These are phyloP conservation scores for Pipistrellus pygmaeus DNA, from an alignment of 2,797 vertebrate genomes.

Conservation along the genomic window DNA sequence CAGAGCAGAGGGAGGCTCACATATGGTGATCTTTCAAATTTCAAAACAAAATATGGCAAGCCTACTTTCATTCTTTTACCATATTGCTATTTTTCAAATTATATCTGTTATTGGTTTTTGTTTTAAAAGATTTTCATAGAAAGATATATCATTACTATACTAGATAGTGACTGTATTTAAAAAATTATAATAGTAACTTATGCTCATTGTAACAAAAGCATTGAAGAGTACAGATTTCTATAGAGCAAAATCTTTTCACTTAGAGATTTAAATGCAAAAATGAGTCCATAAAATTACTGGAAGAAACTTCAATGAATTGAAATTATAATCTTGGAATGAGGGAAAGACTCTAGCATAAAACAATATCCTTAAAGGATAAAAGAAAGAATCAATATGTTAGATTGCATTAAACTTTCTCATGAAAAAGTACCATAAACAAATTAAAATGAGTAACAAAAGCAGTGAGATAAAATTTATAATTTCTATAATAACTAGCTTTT, in stretches of 20 bases:
- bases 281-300: neutral
- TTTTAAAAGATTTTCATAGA: slow-evolving; percentile 71
- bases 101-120: slow-evolving; percentile 57
- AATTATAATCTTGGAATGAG: slow-evolving; percentile 21
- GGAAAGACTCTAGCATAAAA: slow-evolving; percentile 10
- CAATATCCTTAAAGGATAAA: neutral
- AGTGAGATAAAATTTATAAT: neutral
- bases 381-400: neutral
- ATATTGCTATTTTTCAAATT: slow-evolving; percentile 61
- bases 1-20: slow-evolving; percentile 20
- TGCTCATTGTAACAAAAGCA: slow-evolving; percentile 44
- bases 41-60: slow-evolving; percentile 59
- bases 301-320: slow-evolving; percentile 45
- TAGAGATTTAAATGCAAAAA: slow-evolving; percentile 57
- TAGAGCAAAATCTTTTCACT: slow-evolving; percentile 30
- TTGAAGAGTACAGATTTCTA: slow-evolving; percentile 15
- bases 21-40: slow-evolving; percentile 66
- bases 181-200: neutral
- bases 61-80: slow-evolving; percentile 37
- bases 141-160: slow-evolving; percentile 21
- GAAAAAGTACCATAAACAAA: slow-evolving; percentile 24
- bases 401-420: neutral
- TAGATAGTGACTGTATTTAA: neutral
- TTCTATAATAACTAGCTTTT: neutral
- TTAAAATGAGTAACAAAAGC: slow-evolving; percentile 19